Conservation (phyloP, 2,888 invertebrate species). For the Notocelia uddmanniana region DNA sequence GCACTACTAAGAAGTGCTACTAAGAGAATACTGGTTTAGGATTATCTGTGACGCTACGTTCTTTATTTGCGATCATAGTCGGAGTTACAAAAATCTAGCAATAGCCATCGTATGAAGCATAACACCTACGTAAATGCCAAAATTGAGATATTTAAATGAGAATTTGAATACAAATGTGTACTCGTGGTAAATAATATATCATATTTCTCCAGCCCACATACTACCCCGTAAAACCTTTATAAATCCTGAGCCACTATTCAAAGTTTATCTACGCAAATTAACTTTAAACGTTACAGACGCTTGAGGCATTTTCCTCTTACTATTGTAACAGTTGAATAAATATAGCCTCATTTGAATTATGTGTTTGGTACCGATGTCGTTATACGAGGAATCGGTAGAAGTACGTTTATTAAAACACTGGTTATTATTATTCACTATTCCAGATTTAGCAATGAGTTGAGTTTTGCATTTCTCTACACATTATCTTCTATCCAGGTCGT, state of each 20-base stretch:
- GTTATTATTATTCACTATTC: background rate
- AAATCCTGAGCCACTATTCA: background rate
- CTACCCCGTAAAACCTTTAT: slow-evolving; percentile 13
- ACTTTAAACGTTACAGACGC: slow-evolving; percentile 10
- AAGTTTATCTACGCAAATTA: slow-evolving; percentile 29
- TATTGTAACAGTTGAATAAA: slow-evolving; percentile 16
- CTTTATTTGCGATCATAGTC: too few relatives aligned
- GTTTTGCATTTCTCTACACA: background rate
- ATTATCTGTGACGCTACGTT: too few relatives aligned
- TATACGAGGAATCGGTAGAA: slow-evolving; percentile 48
- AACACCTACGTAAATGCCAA: slow-evolving; percentile 2
- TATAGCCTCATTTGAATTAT: slow-evolving; percentile 22
- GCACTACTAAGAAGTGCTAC: too few relatives aligned
- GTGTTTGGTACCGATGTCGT: slow-evolving; percentile 59
- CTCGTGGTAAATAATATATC: background rate
- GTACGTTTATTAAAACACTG: background rate
- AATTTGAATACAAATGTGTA: background rate
- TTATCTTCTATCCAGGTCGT: too few relatives aligned
- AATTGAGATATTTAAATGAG: background rate
- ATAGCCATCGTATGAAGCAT: too few relatives aligned
- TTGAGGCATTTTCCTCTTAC: slow-evolving; percentile 2
- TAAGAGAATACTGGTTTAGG: too few relatives aligned
- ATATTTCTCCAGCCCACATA: slow-evolving; percentile 6
- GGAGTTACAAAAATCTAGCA: too few relatives aligned
- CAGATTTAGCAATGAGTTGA: background rate